Evolutionary conservation across 2,888 invertebrate species (phyloP).

Genomic region (Nysson spinosus): DNA sequence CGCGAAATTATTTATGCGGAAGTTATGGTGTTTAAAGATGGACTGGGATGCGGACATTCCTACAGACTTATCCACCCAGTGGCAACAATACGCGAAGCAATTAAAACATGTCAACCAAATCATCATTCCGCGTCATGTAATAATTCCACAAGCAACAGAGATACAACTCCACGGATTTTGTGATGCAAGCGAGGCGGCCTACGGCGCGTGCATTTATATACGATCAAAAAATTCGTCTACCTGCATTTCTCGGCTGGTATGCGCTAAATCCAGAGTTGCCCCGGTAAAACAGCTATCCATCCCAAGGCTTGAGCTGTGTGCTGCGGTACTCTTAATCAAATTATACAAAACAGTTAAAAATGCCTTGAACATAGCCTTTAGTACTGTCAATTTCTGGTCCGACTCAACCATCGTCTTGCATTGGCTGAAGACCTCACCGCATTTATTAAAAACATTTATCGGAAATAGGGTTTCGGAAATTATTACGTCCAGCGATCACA

Average conservation of each 20-base stretch:
- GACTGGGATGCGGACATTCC: background rate
- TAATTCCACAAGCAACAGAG: background rate
- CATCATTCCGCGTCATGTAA: background rate
- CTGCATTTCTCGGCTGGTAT: too few relatives aligned
- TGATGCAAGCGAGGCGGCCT: background rate
- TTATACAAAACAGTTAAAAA: too few relatives aligned
- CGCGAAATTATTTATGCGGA: background rate
- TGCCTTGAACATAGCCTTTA: background rate
- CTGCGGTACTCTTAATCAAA: too few relatives aligned
- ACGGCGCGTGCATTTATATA: background rate
- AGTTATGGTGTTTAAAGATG: background rate
- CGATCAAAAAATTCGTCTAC: too few relatives aligned
- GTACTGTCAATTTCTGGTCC: background rate
- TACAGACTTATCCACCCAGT: background rate
- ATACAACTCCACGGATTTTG: background rate
- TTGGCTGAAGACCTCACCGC: background rate
- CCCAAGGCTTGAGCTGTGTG: too few relatives aligned
- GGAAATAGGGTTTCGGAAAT: background rate
- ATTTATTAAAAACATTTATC: background rate
- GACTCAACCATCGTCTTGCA: constrained; percentile 7
- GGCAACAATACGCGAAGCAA: background rate
- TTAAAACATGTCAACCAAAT: background rate
- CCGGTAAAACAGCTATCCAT: background rate
- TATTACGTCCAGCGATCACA: background rate
- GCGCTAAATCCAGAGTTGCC: background rate